A percentile compares a stretch with the other conserved stretches of the same genome.
These are phyloP conservation scores for Myrmecobius fasciatus DNA, from an alignment of 2,113 vertebrate species.

Conservation along the genomic window DNA sequence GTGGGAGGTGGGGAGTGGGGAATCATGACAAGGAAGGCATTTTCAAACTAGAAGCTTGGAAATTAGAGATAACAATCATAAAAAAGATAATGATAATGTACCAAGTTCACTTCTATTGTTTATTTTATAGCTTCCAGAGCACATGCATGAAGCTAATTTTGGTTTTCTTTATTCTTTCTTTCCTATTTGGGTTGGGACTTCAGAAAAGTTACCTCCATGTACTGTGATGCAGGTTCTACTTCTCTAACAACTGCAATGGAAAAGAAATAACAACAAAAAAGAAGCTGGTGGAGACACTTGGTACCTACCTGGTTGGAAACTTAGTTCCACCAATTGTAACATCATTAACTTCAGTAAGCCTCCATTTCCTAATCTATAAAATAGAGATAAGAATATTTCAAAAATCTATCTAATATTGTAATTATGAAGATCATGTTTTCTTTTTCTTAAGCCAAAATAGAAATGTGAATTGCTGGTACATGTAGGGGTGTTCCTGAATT, in stretches of 20 bases:
- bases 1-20: background rate
- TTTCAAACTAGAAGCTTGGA: background rate
- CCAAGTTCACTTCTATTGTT: background rate
- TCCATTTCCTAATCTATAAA: background rate
- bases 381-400: background rate
- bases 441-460: background rate
- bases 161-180: background rate
- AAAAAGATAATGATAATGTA: background rate
- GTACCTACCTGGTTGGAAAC: background rate
- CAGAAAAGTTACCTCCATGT: background rate
- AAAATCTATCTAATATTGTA: background rate
- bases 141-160: background rate
- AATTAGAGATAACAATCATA: background rate
- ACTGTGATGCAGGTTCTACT: background rate
- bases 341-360: background rate
- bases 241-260: background rate
- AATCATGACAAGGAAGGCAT: background rate
- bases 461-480: background rate
- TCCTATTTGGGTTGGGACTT: background rate
- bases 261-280: background rate
- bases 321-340: background rate
- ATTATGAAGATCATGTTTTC: background rate
- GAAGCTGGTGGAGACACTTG: background rate
- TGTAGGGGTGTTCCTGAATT: background rate
- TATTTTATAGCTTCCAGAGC: background rate